A percentile compares a stretch with the other conserved stretches of the same genome.
Evolutionary conservation across 1,140 invertebrate genomes (phyloP).

Genomic region (Nixonia krombeini): DNA sequence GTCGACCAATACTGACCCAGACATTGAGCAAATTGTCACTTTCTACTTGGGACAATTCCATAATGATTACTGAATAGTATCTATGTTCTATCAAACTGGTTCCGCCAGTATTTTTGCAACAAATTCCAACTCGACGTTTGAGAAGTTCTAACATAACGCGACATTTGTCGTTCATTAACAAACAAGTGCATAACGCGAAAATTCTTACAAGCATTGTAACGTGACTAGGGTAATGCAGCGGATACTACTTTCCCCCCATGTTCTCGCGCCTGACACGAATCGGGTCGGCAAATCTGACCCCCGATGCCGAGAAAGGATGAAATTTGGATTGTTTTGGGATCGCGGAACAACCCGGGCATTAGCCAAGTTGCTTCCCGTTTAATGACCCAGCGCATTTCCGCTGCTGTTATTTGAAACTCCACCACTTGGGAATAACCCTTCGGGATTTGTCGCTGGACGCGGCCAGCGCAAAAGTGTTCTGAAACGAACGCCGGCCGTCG

Average conservation of each 20-base stretch:
- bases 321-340: conserved; percentile 55
- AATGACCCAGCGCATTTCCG: conserved; percentile 19
- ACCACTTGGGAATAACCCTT: conserved; percentile 25
- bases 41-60: too few relatives aligned
- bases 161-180: too few relatives aligned
- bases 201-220: not conserved
- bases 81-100: too few relatives aligned
- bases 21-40: too few relatives aligned
- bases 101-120: too few relatives aligned
- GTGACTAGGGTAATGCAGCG: not conserved
- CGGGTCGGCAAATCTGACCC: conserved; percentile 37
- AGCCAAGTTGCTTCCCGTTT: conserved; percentile 55
- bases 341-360: conserved; percentile 31
- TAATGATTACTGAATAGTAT: too few relatives aligned
- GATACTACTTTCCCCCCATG: conserved; percentile 10
- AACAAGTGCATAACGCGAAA: not conserved
- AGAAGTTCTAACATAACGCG: too few relatives aligned
- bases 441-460: not conserved
- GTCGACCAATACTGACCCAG: too few relatives aligned
- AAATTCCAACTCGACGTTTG: too few relatives aligned
- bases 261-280: conserved; percentile 2
- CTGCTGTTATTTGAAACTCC: conserved; percentile 30
- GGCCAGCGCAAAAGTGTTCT: too few relatives aligned
- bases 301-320: conserved; percentile 20
- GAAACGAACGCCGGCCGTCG: too few relatives aligned